A percentile compares a stretch with the other conserved stretches of the same genome.
Evolutionary conservation across 2,113 vertebrate species (phyloP).

Genomic region (Poeciliopsis occidentalis): DNA sequence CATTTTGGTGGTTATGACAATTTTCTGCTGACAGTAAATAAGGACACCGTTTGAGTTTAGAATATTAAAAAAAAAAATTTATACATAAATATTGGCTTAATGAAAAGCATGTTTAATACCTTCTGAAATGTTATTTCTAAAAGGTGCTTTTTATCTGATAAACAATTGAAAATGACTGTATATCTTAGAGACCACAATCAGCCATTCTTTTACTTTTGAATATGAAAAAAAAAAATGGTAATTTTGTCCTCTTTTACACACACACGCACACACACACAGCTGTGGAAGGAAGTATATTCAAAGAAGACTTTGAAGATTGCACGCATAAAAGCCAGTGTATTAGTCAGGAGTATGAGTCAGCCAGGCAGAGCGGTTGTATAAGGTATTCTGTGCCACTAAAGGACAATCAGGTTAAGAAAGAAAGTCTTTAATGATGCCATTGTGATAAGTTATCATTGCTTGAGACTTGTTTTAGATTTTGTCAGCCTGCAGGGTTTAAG

Average conservation of each 20-base stretch:
- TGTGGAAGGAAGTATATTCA: too few species aligned
- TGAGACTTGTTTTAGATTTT: background rate
- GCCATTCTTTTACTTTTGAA: conserved; percentile 38
- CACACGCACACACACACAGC: too few species aligned
- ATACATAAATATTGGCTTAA: too few species aligned
- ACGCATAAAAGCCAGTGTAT: conserved; percentile 1
- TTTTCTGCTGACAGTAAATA: too few species aligned
- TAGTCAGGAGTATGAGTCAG: background rate
- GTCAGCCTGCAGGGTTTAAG: background rate
- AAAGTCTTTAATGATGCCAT: background rate
- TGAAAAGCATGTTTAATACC: too few species aligned
- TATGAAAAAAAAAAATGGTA: too few species aligned
- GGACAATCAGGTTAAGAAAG: background rate
- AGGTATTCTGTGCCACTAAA: background rate
- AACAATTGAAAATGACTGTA: background rate
- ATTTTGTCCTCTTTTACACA: too few species aligned
- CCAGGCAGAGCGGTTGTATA: conserved; percentile 1
- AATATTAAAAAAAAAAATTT: too few species aligned
- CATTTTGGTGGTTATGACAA: too few species aligned
- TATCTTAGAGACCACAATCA: conserved; percentile 20
- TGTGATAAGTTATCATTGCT: background rate
- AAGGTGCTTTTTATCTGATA: background rate
- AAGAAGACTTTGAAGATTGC: background rate
- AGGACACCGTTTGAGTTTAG: too few species aligned
- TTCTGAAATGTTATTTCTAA: background rate